Evolutionary conservation across 2,113 vertebrate species (phyloP).

Genomic region (Podarcis muralis): DNA sequence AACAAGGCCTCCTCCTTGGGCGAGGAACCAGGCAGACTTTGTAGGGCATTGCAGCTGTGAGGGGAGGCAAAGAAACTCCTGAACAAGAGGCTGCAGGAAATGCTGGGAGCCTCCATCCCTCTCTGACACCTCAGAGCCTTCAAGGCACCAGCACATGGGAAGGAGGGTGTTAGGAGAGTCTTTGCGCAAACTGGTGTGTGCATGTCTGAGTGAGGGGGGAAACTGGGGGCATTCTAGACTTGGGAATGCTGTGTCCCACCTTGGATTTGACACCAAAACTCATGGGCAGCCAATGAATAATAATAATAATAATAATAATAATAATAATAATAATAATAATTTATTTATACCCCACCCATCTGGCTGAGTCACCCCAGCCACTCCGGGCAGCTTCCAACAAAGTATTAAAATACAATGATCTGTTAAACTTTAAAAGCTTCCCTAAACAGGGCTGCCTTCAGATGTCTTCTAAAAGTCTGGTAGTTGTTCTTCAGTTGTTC

Average conservation of each 20-base stretch:
- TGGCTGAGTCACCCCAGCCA: too few species aligned
- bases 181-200: not conserved
- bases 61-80: not conserved
- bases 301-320: too few species aligned
- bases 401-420: too few species aligned
- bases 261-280: not conserved
- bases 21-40: not conserved
- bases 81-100: not conserved
- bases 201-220: not conserved
- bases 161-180: too few species aligned
- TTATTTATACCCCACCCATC: too few species aligned
- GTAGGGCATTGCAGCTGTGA: not conserved
- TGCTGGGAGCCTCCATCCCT: not conserved
- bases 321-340: too few species aligned
- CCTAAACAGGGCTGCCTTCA: too few species aligned
- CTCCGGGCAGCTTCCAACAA: too few species aligned
- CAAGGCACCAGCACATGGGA: not conserved
- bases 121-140: not conserved
- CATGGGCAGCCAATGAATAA: too few species aligned
- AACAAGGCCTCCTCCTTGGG: not conserved
- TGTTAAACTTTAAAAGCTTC: too few species aligned
- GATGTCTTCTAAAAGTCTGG: too few species aligned
- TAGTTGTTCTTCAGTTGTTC: too few species aligned
- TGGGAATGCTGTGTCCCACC: not conserved
- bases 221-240: not conserved